phyloP scores from a whole-genome alignment of 2,113 vertebrate species.

The Spizaetus ornatus region DNA sequence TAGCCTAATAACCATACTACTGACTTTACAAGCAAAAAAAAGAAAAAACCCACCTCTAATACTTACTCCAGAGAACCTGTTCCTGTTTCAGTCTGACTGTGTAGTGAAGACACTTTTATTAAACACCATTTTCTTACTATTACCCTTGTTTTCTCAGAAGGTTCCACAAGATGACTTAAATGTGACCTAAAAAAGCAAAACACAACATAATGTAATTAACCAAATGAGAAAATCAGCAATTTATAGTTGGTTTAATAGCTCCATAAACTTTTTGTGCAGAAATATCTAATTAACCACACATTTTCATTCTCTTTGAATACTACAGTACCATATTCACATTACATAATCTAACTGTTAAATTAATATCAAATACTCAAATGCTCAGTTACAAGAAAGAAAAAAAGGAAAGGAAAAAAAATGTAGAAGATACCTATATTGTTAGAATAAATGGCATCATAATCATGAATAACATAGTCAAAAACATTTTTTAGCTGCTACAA shows the following conservation, averaged over 20 bases:
- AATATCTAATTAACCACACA: background rate
- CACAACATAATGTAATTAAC: background rate
- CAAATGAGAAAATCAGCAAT: background rate
- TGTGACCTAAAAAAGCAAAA: background rate
- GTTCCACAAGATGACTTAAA: background rate
- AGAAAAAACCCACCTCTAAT: background rate
- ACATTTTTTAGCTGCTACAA: background rate
- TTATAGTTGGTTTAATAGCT: background rate
- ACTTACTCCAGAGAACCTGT: background rate
- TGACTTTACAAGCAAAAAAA: background rate
- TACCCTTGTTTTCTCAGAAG: background rate
- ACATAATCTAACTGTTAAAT: background rate
- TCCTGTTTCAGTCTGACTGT: background rate
- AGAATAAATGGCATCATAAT: background rate
- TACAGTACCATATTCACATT: background rate
- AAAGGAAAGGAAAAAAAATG: background rate
- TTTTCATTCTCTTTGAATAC: background rate
- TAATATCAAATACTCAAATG: background rate
- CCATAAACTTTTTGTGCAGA: background rate
- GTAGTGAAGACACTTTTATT: background rate
- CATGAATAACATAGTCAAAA: background rate
- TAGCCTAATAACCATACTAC: background rate
- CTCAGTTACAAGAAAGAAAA: background rate
- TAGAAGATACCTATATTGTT: background rate
- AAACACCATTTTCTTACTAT: background rate